Evolutionary conservation across 2,797 vertebrate genomes (phyloP).

Genomic region (Phyllotis vaccarum): DNA sequence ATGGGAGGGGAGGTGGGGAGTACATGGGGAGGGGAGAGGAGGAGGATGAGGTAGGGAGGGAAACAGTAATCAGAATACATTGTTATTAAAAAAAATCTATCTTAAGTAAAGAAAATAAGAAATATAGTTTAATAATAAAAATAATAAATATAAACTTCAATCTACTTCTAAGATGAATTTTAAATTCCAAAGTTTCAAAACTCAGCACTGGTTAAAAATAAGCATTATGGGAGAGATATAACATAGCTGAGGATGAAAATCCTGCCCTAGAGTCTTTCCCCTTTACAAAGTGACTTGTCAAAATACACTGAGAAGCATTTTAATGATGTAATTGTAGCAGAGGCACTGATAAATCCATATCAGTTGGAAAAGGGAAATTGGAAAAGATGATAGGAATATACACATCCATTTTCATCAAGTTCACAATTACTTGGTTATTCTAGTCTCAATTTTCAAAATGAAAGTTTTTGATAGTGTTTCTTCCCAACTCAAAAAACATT

Average conservation of each 20-base stretch:
- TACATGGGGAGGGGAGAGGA: too few relatives aligned
- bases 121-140: background rate
- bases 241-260: background rate
- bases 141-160: background rate
- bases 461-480: background rate
- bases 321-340: background rate
- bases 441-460: conserved; percentile 14
- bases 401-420: background rate
- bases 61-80: background rate
- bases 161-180: background rate
- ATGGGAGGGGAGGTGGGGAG: background rate
- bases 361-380: background rate
- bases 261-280: background rate
- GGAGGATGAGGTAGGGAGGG: too few relatives aligned
- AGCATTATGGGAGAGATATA: background rate
- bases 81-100: background rate
- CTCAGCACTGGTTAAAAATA: background rate
- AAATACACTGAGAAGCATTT: background rate
- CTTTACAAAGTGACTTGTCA: background rate
- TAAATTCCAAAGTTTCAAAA: background rate
- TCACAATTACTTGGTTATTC: background rate
- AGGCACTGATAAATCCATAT: background rate
- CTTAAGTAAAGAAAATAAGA: background rate
- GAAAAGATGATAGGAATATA: rapidly evolving
- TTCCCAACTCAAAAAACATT: background rate